Percentiles rank a stretch among this genome's conserved stretches.
Evolutionary conservation across 1,140 invertebrate species (phyloP).

Genomic region (Drusus annulatus): DNA sequence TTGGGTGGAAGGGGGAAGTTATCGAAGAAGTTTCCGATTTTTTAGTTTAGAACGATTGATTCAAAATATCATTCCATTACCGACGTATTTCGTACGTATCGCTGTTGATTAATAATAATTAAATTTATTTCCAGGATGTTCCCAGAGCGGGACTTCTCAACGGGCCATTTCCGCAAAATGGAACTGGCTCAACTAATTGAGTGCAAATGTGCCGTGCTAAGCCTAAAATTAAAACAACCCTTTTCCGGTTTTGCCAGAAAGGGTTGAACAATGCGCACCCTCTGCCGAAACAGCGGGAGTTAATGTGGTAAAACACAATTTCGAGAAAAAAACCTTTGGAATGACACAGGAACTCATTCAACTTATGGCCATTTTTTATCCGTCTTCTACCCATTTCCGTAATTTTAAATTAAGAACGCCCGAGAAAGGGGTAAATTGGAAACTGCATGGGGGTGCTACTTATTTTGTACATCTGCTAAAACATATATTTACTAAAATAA

Average conservation of each 20-base stretch:
- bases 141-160: not conserved
- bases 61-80: too few relatives aligned
- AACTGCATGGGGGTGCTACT: constrained; percentile 3
- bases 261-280: constrained; percentile 20
- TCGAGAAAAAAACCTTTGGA: constrained; percentile 3
- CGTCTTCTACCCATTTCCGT: constrained; percentile 28
- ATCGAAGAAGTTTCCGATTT: too few relatives aligned
- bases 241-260: constrained; percentile 1
- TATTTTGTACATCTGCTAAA: not conserved
- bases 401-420: constrained; percentile 44
- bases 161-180: constrained; percentile 5
- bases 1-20: too few relatives aligned
- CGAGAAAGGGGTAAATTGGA: constrained; percentile 37
- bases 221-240: constrained; percentile 19
- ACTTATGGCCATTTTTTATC: constrained; percentile 10
- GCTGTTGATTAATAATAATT: too few relatives aligned
- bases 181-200: constrained; percentile 11
- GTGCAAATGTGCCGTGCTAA: constrained; percentile 17
- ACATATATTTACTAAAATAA: not conserved
- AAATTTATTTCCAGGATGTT: too few relatives aligned
- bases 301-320: not conserved
- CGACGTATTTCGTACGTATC: too few relatives aligned
- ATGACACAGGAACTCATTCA: not conserved
- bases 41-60: too few relatives aligned
- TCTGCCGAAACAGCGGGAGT: not conserved